Base-by-base conservation (phyloP, 2,113 vertebrate species). In the Takifugu bimaculatus region DNA sequence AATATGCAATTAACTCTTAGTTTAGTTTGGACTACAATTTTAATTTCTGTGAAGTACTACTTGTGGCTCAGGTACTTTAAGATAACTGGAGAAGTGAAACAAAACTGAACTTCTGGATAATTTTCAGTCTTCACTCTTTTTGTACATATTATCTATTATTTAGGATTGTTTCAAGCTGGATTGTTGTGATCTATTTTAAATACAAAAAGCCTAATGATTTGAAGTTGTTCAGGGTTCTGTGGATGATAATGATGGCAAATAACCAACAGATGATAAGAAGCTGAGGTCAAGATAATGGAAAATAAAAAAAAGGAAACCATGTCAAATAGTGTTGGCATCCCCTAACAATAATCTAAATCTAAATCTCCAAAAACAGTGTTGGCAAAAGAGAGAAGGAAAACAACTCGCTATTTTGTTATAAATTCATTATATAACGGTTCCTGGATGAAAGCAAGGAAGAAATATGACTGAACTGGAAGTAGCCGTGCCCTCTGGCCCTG, bases 401-500 rank as follows among this genome's bases (percentile, higher is more conserved):
- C 47, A 59, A 60, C 66, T 28, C 66, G 26, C 82, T 72, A 39
- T 79, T 55, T 56, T 55, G 50, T 67, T 60, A 70, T 69, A 74
- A 65, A 79, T 83, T 71, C 70, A 77, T 79, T 71, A 80, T 54
- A 50, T 70, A 51, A 65, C 75, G 75, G 82, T 79, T 68, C 62
- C 63, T 75, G 80, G 68, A 80, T 82, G 68, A 76, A 74, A 66
- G 67, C 32, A n/a, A 63, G 53, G n/a, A 28, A 75, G 71, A 88
- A 61, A 79, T 78, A 82, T 13, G 43, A 67, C 60, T 74, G 25
- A 53, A 74, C 49, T 61, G 59, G 64, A 81, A 52, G 68, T 60
- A 55, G 71, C 54, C 63, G 28, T 77, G 65, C 78, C 87, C 79
- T 79, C 81, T 81, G 75, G 79, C 79, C 63, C 82, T 77, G 65